Conservation (phyloP, 2,113 vertebrate genomes). For the Dicaeum eximium region DNA sequence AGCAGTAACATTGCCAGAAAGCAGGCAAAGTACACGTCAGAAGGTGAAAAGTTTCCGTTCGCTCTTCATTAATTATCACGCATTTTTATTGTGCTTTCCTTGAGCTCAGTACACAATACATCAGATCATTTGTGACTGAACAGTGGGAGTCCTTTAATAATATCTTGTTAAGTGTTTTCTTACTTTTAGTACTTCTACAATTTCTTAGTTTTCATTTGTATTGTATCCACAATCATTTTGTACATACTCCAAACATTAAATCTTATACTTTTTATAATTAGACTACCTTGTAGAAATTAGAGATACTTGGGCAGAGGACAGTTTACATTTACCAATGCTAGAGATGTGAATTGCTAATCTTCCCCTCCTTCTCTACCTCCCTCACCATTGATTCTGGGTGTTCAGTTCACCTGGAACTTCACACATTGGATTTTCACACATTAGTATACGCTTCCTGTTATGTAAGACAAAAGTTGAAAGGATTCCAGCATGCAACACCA, state of each 20-base stretch:
- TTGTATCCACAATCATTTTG: neutral
- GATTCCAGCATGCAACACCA: neutral
- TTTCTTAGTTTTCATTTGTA: neutral
- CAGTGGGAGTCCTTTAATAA: neutral
- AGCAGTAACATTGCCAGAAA: neutral
- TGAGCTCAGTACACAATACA: neutral
- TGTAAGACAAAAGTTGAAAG: neutral
- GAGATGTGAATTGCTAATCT: neutral
- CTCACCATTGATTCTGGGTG: too few relatives aligned
- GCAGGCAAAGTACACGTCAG: neutral
- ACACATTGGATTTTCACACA: too few relatives aligned
- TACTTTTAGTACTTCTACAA: neutral
- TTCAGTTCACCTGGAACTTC: too few relatives aligned
- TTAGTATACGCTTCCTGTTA: neutral
- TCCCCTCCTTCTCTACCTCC: neutral
- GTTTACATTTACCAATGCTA: neutral
- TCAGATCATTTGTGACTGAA: neutral
- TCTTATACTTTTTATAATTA: neutral
- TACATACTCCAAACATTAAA: neutral
- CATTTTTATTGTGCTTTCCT: neutral
- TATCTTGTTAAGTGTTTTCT: neutral
- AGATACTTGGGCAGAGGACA: neutral
- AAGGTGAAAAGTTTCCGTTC: neutral
- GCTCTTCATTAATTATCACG: neutral
- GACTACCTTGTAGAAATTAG: neutral